Percentiles rank a stretch among this genome's conserved stretches.
Conservation (phyloP, 2,888 invertebrate species). For the Mesorhabditis belari region DNA sequence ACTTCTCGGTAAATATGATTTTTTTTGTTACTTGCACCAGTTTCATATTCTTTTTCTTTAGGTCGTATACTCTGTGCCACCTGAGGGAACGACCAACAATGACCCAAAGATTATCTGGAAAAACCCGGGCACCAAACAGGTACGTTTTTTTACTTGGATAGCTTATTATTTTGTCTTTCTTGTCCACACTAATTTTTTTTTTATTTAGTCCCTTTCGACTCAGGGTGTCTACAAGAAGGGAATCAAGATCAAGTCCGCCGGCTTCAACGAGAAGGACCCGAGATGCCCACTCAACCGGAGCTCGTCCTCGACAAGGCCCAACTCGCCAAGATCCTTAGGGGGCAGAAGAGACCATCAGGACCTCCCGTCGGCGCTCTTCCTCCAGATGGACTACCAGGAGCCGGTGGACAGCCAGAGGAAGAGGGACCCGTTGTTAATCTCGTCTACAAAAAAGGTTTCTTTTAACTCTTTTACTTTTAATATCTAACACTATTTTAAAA, state of each 20-base stretch:
- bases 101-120: not conserved
- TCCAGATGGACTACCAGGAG: too few species aligned
- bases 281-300: not conserved
- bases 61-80: not conserved
- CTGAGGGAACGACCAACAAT: slow-evolving; percentile 3
- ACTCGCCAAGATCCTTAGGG: not conserved
- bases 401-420: too few species aligned
- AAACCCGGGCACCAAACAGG: slow-evolving; percentile 1
- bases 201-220: not conserved
- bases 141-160: not conserved
- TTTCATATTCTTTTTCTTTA: not conserved
- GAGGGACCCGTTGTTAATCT: too few species aligned
- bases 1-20: not conserved
- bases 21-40: too few species aligned
- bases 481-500: too few species aligned
- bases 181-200: not conserved
- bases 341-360: not conserved
- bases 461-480: too few species aligned
- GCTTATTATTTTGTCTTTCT: not conserved
- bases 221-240: not conserved
- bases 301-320: not conserved
- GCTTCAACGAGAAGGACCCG: slow-evolving; percentile 4
- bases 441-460: too few species aligned
- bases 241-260: slow-evolving; percentile 1
- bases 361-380: not conserved